Base-by-base conservation (phyloP, 2,113 vertebrate genomes). In the Cinclus cinclus region DNA sequence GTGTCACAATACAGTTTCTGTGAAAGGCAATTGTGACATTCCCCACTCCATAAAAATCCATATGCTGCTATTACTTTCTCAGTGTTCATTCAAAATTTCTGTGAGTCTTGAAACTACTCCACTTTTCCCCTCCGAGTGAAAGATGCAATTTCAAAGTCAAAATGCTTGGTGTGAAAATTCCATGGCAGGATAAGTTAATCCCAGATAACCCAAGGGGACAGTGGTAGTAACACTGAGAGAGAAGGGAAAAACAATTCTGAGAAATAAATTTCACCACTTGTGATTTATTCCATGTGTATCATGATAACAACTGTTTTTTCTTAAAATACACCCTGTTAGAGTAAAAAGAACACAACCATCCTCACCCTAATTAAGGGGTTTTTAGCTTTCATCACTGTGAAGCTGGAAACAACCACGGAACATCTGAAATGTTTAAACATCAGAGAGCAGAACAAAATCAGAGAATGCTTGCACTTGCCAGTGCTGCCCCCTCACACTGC, bases 341-440 rank as follows among this genome's bases (percentile, higher is more conserved):
- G 11, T 10, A 39, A 50, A 74, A 67, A 33, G 19, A 89, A 70
- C 17, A 53, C 37, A 91, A n/a, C 19, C 4, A 3, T 46, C 81
- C 53, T 56, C 64, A 53, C 27, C 31, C 41, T 58, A 28, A 25
- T 33, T 56, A 53, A 21, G 18, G 41, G 27, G 17, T 2, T 87
- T 95, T 83, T 3, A 92, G 84, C 47, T 85, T 78, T 91, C 84
- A 73, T 47, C 87, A n/a, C 86, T 22, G 25, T 7, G 15, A 62
- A 79, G 28, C 7, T 49, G 37, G 69, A 71, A 90, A 81, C 44
- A 67, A 65, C 37, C 60, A 39, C 50, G 67, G 71, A 68, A 27
- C 12, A 49, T 52, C 69, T 69, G 28, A n/a, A 50, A 82, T 74
- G 74, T 56, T 78, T 46, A 18, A 11, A 20, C 7, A 18, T 24